phyloP scores from a whole-genome alignment of 1,140 invertebrate species.

The Cydia fagiglandana region DNA sequence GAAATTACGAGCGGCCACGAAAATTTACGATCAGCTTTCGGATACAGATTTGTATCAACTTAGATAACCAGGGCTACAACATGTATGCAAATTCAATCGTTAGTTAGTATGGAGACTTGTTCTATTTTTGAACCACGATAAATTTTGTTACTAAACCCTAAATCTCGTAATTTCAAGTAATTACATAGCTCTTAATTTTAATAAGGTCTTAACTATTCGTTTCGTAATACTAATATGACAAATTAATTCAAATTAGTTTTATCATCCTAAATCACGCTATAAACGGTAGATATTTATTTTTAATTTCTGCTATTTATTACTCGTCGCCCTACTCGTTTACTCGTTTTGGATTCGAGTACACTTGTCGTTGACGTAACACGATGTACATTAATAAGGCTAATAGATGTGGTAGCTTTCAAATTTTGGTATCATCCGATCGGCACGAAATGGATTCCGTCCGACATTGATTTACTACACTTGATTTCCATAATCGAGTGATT shows the following conservation, averaged over 20 bases:
- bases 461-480: conserved; percentile 13
- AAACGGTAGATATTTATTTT: conserved; percentile 26
- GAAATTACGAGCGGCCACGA: conserved; percentile 27
- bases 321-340: no score
- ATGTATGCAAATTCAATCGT: not conserved
- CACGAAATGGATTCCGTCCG: conserved; percentile 4
- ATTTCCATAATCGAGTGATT: conserved; percentile 28
- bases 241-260: conserved; percentile 28
- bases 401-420: conserved; percentile 27
- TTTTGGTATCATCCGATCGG: conserved; percentile 22
- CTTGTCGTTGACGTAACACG: not conserved
- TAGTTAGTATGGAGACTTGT: not conserved
- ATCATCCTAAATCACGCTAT: not conserved
- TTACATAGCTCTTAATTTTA: conserved; percentile 6
- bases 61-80: conserved; percentile 2
- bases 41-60: not conserved
- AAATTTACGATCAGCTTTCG: conserved; percentile 19
- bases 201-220: conserved; percentile 5
- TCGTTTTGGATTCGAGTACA: conserved; percentile 30
- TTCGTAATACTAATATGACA: conserved; percentile 23
- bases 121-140: conserved; percentile 4
- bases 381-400: conserved; percentile 15
- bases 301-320: conserved; percentile 25
- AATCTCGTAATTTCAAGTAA: not conserved
- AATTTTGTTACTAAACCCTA: conserved; percentile 5